Evolutionary conservation across 2,797 vertebrate genomes (phyloP), one percentile per base, ranked within the genome.

Genomic region (Champsocephalus gunnari): DNA sequence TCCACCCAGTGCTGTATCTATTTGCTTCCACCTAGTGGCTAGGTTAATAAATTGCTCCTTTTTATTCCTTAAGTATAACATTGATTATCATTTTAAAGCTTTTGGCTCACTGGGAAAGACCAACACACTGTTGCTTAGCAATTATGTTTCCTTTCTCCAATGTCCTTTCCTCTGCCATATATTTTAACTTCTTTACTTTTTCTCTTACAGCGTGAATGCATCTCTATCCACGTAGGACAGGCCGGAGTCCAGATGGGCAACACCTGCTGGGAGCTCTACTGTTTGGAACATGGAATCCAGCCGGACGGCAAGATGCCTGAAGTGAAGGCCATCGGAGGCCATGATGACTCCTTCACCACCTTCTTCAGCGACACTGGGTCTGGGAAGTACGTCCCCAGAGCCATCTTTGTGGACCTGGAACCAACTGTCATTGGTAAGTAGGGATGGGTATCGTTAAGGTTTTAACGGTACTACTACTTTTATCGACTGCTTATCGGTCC

Each of bases 161-260:
- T 8, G 3, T 54, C 9, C 9, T 54, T 14, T 62, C 49, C 47
- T 16, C n/a, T 66, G 1, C 8, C 16, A 13, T 13, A 38, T 38
- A 38, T 38, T 2, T 3, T n/a, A 61, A 32, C 32, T 11, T 71
- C 1, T 71, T 10, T 9, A 44, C 19, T 59, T 57, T 11, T 47
- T 56, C 38, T 65, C 5, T 38, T 82, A 17, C 71, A 95, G 93
- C 93, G 93, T 81, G 93, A 95, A 84, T 94, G 93, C 71, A 94
- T 94, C 62, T 94, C 94, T 28, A 81, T 94, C 28, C 94, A 95
- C 3, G 93, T 95, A 8, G 94, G 94, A 67, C 94, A 95, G 78
- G 94, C 94, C 8, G 94, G 94, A n/a, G 93, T 94, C 74, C 94
- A 95, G 89, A 95, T 95, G 92, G 94, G 94, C 16, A 95, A 95